phyloP scores from a whole-genome alignment of 2,797 vertebrate species.

The Steatocranus sp. region DNA sequence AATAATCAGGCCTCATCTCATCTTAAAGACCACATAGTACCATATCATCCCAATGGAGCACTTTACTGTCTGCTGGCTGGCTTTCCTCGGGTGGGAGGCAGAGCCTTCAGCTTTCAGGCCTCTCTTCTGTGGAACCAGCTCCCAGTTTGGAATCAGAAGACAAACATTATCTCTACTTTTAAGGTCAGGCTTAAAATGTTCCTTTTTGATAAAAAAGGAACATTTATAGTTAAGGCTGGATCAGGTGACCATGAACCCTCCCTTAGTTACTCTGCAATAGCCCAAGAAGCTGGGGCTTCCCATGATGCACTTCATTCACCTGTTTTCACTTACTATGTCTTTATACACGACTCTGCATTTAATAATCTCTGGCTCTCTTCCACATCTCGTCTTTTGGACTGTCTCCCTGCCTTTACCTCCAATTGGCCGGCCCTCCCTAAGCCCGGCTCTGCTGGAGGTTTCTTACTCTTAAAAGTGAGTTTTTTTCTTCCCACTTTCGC shows the following conservation, averaged over 20 bases:
- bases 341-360: not conserved
- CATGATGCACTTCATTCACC: not conserved
- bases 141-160: not conserved
- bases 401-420: not conserved
- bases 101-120: not conserved
- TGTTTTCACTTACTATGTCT: not conserved
- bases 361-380: accelerated
- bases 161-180: not conserved
- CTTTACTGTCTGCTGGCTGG: not conserved
- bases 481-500: not conserved
- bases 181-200: not conserved
- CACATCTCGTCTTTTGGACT: accelerated
- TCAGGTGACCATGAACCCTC: not conserved
- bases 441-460: not conserved
- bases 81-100: not conserved
- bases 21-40: accelerated
- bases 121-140: not conserved
- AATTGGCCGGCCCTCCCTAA: not conserved
- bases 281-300: not conserved
- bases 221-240: not conserved
- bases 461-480: not conserved
- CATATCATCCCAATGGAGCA: not conserved
- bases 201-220: not conserved
- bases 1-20: not conserved
- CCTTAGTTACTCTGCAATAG: not conserved